Percentiles rank a stretch among this genome's conserved stretches.
These are phyloP conservation scores for Dinocampus coccinellae DNA, from an alignment of 2,888 invertebrate species.

Conservation along the genomic window DNA sequence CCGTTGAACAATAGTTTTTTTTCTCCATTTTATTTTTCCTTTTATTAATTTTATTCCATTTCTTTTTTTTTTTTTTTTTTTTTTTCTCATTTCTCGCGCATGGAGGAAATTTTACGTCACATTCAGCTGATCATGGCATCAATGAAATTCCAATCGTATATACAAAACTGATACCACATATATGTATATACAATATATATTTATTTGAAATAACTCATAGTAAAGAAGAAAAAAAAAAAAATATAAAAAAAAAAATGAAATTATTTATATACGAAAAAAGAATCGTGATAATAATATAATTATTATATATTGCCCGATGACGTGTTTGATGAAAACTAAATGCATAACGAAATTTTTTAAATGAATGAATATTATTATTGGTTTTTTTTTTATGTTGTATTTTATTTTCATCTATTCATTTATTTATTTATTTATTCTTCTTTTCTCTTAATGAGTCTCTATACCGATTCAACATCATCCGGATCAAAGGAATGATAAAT, in stretches of 20 bases:
- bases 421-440: too few species aligned
- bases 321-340: background rate
- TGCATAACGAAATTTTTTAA: background rate
- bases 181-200: background rate
- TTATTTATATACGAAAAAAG: background rate
- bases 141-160: conserved; percentile 8
- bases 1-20: too few species aligned
- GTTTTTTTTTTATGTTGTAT: too few species aligned
- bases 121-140: background rate
- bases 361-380: background rate
- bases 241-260: too few species aligned
- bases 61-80: background rate
- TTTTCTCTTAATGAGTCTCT: conserved; percentile 8
- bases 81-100: background rate
- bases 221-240: background rate
- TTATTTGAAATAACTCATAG: background rate
- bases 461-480: conserved; percentile 31
- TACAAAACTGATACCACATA: background rate
- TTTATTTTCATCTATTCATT: background rate
- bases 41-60: background rate
- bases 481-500: conserved; percentile 49
- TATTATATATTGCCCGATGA: too few species aligned
- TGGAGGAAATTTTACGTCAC: background rate
- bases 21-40: background rate
- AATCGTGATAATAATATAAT: too few species aligned